phyloP scores from a whole-genome alignment of 2,888 invertebrate genomes.

The Bembecia ichneumoniformis region DNA sequence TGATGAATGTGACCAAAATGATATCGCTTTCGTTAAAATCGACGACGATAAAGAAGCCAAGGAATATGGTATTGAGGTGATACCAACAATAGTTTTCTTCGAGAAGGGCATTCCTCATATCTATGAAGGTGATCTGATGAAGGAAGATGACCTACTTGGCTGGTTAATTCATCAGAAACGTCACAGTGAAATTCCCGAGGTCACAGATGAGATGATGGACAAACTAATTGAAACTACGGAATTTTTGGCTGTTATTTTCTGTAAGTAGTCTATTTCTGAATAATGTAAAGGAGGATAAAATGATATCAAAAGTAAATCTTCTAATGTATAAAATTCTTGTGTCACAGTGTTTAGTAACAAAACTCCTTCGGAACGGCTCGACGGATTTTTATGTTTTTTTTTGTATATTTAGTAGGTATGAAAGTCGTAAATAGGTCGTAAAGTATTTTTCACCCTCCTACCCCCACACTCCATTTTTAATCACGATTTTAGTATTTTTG shows the following conservation, averaged over 20 bases:
- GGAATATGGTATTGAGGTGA: conserved; percentile 87
- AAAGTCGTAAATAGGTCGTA: too few species aligned
- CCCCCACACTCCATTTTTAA: too few species aligned
- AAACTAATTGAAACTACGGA: conserved; percentile 85
- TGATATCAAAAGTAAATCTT: too few species aligned
- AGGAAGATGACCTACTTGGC: conserved; percentile 90
- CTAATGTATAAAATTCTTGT: too few species aligned
- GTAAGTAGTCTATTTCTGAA: conserved; percentile 72
- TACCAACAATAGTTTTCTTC: conserved; percentile 86
- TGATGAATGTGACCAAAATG: conserved; percentile 93
- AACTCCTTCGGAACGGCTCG: too few species aligned
- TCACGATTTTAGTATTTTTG: too few species aligned
- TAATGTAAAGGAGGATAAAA: too few species aligned
- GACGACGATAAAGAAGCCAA: conserved; percentile 90
- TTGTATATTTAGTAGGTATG: too few species aligned
- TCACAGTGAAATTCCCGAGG: conserved; percentile 91
- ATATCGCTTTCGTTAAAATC: conserved; percentile 93
- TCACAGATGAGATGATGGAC: conserved; percentile 95
- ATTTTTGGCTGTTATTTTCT: conserved; percentile 91
- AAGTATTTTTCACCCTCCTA: too few species aligned
- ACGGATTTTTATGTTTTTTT: too few species aligned
- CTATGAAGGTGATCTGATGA: conserved; percentile 88
- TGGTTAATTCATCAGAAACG: conserved; percentile 93
- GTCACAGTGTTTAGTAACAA: too few species aligned
- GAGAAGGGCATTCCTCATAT: conserved; percentile 81